Evolutionary conservation across 2,113 vertebrate species (phyloP).

Genomic region (Triplophysa tibetana): DNA sequence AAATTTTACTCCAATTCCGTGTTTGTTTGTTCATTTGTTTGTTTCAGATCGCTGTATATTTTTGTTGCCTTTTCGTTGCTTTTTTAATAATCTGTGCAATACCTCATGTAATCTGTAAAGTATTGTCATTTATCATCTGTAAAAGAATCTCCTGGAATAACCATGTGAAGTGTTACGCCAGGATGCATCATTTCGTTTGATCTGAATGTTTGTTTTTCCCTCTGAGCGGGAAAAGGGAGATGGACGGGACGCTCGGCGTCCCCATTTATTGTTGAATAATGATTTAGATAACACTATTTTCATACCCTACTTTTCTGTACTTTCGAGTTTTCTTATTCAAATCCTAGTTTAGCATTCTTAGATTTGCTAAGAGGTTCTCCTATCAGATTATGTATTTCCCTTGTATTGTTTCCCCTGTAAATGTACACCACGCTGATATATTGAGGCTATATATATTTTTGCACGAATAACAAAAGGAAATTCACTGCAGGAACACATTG

Average conservation of each 20-base stretch:
- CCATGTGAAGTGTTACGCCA: slow-evolving; percentile 80
- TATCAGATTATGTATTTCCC: slow-evolving; percentile 77
- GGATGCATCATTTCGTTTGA: slow-evolving; percentile 70
- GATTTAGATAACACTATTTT: slow-evolving; percentile 88
- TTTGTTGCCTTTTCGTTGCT: slow-evolving; percentile 89
- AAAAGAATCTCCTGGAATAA: slow-evolving; percentile 78
- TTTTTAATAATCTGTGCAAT: slow-evolving; percentile 97
- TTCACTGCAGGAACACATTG: slow-evolving; percentile 61
- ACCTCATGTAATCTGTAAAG: slow-evolving; percentile 94
- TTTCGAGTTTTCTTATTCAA: slow-evolving; percentile 86
- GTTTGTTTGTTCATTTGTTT: slow-evolving; percentile 80
- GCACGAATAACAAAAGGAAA: slow-evolving; percentile 68
- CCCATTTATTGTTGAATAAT: slow-evolving; percentile 83
- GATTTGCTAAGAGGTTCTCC: slow-evolving; percentile 80
- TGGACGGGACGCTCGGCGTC: slow-evolving; percentile 75
- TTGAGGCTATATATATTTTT: slow-evolving; percentile 69
- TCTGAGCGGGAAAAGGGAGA: slow-evolving; percentile 75
- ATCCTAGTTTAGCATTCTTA: slow-evolving; percentile 86
- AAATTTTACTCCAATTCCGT: slow-evolving; percentile 86
- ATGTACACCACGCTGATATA: slow-evolving; percentile 72
- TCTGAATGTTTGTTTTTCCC: slow-evolving; percentile 80
- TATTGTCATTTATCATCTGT: slow-evolving; percentile 82
- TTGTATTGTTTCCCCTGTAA: slow-evolving; percentile 73
- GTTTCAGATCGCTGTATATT: slow-evolving; percentile 95
- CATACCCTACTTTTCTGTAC: slow-evolving; percentile 89